These are phyloP conservation scores for Pavo muticus DNA, from an alignment of 2,113 vertebrate genomes.

Conservation along the genomic window DNA sequence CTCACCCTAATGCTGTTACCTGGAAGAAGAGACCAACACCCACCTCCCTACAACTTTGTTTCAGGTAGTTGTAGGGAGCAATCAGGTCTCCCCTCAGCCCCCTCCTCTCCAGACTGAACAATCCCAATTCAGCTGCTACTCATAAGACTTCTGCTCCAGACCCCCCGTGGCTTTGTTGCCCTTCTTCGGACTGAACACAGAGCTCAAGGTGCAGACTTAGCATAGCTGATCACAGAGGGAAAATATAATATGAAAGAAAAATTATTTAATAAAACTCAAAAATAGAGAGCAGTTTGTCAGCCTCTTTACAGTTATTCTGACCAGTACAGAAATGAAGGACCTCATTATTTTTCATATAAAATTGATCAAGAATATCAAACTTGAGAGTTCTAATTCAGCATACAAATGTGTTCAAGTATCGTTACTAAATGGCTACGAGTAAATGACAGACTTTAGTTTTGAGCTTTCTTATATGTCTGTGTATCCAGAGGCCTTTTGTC, in stretches of 20 bases:
- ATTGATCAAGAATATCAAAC: background rate
- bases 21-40: no score
- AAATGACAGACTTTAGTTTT: background rate
- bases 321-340: background rate
- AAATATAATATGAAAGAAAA: background rate
- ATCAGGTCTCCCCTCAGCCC: no score
- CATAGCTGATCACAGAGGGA: no score
- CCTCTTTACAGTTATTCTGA: background rate
- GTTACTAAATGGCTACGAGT: background rate
- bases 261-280: background rate
- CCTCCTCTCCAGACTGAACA: no score
- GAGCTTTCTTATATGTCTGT: background rate
- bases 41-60: no score
- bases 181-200: no score
- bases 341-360: background rate
- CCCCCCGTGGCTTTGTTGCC: no score
- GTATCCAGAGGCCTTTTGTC: background rate
- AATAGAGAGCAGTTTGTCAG: background rate
- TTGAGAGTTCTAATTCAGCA: background rate
- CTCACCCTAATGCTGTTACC: no score
- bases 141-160: no score
- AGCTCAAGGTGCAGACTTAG: no score
- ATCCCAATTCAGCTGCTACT: no score
- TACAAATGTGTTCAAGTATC: background rate
- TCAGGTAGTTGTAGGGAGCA: no score